A percentile compares a stretch with the other conserved stretches of the same genome.
Conservation (phyloP, 1,140 invertebrate genomes). For the Cydia pomonella region DNA sequence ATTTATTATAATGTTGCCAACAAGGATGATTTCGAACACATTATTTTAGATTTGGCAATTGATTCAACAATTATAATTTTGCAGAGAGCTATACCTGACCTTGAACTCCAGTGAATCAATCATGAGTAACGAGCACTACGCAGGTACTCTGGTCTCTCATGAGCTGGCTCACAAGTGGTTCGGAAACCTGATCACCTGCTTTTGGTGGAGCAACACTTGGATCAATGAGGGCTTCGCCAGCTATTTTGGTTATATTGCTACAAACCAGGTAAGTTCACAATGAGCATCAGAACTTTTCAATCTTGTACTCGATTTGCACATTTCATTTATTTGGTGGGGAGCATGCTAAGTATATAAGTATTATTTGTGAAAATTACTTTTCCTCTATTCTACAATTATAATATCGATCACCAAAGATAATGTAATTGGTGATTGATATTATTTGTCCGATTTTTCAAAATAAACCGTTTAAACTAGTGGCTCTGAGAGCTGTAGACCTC, state of each 20-base stretch:
- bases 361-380: no score
- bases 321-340: no score
- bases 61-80: conserved; percentile 38
- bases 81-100: conserved; percentile 83
- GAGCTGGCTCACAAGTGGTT: conserved; percentile 86
- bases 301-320: neutral
- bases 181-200: conserved; percentile 84
- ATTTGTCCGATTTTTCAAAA: no score
- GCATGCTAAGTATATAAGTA: no score
- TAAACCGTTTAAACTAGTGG: no score
- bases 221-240: conserved; percentile 87
- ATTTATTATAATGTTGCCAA: no score
- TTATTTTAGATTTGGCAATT: no score
- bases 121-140: conserved; percentile 77
- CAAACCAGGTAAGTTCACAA: conserved; percentile 59
- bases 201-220: conserved; percentile 87
- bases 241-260: conserved; percentile 85
- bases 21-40: no score
- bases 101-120: conserved; percentile 77
- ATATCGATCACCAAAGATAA: no score
- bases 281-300: neutral
- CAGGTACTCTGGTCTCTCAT: conserved; percentile 82
- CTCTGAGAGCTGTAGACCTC: no score
- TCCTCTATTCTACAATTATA: no score
- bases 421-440: no score